Conservation (phyloP, 2,797 vertebrate genomes). For the Muscicapa comitata region DNA sequence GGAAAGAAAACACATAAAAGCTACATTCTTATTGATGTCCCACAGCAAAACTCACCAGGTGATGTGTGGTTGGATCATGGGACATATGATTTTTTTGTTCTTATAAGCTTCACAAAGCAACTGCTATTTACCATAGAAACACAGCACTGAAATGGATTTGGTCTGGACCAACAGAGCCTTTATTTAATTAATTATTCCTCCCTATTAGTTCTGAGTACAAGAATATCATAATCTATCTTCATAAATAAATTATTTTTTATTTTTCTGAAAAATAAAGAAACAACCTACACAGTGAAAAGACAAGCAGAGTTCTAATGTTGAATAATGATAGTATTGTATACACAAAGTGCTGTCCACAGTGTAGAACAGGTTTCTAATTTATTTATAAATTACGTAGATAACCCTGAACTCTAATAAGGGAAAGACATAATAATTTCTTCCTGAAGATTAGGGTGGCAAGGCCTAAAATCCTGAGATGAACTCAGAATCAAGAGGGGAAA, state of each 20-base stretch:
- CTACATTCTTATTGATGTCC: not conserved
- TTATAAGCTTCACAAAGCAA: not conserved
- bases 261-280: not conserved
- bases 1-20: not conserved
- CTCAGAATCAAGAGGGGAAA: not conserved
- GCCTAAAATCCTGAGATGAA: not conserved
- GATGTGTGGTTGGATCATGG: not conserved
- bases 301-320: not conserved
- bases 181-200: not conserved
- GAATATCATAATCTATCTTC: not conserved
- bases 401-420: not conserved
- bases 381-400: not conserved
- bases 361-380: not conserved
- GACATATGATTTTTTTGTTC: rapidly evolving
- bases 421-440: not conserved
- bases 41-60: not conserved
- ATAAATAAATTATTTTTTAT: not conserved
- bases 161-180: not conserved
- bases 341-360: not conserved
- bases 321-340: not conserved
- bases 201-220: not conserved
- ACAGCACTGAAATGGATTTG: not conserved
- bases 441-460: not conserved
- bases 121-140: not conserved
- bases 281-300: not conserved